A percentile compares a stretch with the other conserved stretches of the same genome.
phyloP scores from a whole-genome alignment of 2,888 invertebrate genomes.

The Tortricodes alternella region DNA sequence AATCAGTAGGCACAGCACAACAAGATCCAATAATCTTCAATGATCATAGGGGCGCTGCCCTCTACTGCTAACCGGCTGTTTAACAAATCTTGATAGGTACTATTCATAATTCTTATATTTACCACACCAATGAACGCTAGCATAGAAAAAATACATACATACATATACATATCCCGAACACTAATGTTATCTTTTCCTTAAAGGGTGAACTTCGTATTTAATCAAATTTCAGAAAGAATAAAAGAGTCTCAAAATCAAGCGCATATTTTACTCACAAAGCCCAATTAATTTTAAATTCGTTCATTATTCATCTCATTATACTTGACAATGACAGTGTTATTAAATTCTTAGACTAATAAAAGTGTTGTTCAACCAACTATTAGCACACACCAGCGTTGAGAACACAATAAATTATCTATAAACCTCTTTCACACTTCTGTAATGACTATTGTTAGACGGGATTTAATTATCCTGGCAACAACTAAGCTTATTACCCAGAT shows the following conservation, averaged over 20 bases:
- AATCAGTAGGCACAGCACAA: constrained; percentile 59
- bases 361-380: constrained; percentile 15
- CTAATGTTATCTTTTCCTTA: neutral
- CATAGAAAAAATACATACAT: neutral
- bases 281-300: constrained; percentile 10
- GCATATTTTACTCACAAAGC: constrained; percentile 12
- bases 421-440: constrained; percentile 2
- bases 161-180: neutral
- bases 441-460: constrained; percentile 5
- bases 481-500: constrained; percentile 6
- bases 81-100: neutral
- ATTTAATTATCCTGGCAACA: constrained; percentile 8
- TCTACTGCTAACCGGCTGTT: constrained; percentile 33
- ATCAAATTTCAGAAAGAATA: neutral
- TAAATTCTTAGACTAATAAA: constrained; percentile 13
- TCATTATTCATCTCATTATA: constrained; percentile 14
- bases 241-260: neutral
- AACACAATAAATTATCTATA: neutral
- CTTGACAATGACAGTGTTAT: constrained; percentile 16
- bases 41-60: constrained; percentile 68
- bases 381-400: constrained; percentile 2
- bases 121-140: neutral
- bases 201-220: constrained; percentile 1
- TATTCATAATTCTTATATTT: neutral
- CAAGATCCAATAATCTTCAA: constrained; percentile 61